These are phyloP conservation scores for Tanaodytes sp. DNA, from an alignment of 2,888 invertebrate genomes.

Conservation along the genomic window DNA sequence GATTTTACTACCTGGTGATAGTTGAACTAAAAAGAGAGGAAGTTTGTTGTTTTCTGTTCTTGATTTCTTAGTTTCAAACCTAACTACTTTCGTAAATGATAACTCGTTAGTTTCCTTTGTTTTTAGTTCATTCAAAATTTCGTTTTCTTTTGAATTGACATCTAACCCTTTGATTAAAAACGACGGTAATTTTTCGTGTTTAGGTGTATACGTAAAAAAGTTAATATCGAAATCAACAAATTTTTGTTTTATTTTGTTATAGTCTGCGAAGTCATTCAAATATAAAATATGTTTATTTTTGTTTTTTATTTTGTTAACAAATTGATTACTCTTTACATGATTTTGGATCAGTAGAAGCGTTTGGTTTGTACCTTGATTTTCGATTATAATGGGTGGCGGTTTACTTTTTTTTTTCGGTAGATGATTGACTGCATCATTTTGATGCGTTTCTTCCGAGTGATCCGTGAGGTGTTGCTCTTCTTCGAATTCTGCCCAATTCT, in stretches of 20 bases:
- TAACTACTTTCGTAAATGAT: background rate
- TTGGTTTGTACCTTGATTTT: background rate
- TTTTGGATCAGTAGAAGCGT: background rate
- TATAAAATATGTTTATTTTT: background rate
- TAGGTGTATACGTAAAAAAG: constrained; percentile 4
- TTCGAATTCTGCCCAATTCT: no score
- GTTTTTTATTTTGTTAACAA: background rate
- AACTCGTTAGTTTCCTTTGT: background rate
- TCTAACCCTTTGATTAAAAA: background rate
- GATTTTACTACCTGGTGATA: constrained; percentile 15
- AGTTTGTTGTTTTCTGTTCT: background rate
- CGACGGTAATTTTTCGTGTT: background rate
- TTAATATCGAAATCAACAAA: background rate
- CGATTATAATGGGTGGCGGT: constrained; percentile 1
- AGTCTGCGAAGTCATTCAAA: background rate
- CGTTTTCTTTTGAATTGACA: background rate
- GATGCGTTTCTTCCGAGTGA: no score
- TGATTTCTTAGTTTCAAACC: constrained; percentile 1
- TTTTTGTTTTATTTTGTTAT: background rate
- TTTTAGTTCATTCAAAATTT: constrained; percentile 4
- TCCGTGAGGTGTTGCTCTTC: no score
- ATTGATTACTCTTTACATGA: background rate
- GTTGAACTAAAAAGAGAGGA: constrained; percentile 31
- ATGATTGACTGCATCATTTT: no score
- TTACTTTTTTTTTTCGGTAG: background rate